Base-by-base conservation (phyloP, 2,113 vertebrate genomes). In the Corythoichthys intestinalis region DNA sequence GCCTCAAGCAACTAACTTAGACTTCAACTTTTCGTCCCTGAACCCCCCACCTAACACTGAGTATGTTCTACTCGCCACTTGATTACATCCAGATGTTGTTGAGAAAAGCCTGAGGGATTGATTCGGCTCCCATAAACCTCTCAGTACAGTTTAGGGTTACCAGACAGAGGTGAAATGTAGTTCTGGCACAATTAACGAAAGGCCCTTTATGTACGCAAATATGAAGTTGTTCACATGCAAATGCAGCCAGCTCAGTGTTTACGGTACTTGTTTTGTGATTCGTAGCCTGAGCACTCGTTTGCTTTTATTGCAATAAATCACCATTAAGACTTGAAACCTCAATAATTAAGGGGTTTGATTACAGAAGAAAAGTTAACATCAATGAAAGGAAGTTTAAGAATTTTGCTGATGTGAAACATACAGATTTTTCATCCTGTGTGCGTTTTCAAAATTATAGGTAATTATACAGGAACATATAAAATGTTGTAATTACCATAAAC, bases 11-110 rank as follows among this genome's bases (percentile, higher is more conserved):
- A 28, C 4, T 12, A 56, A 56, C 53, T 56, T 6, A 13, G 34
- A 58, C 6, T 58, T 35, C 34, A 57, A 57, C 28, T 48, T 13
- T 6, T 46, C 20, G 20, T 28, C 20, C 20, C 57, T 70, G 58
- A 11, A 41, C 58, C 64, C 2, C 41, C 17, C 7, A 20, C 13
- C 44, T 20, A 48, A 68, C 56, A 66, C 63, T 78, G 69, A 85
- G 70, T 65, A 57, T 60, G 53, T 67, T 66, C 70, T 59, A 58
- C 68, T 69, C 34, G 50, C 77, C 47, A 48, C 62, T 73, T 63
- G 41, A 46, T 44, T 74, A 35, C 57, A 77, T 84, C 85, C 88
- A 90, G 84, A 86, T 87, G 83, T 1, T 1, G 52, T 75, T 70
- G 20, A 39, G 28, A 12, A 81, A 81, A 73, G 64, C 71, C 66